phyloP scores from a whole-genome alignment of 2,113 vertebrate genomes.

The Catharus fuscescens region DNA sequence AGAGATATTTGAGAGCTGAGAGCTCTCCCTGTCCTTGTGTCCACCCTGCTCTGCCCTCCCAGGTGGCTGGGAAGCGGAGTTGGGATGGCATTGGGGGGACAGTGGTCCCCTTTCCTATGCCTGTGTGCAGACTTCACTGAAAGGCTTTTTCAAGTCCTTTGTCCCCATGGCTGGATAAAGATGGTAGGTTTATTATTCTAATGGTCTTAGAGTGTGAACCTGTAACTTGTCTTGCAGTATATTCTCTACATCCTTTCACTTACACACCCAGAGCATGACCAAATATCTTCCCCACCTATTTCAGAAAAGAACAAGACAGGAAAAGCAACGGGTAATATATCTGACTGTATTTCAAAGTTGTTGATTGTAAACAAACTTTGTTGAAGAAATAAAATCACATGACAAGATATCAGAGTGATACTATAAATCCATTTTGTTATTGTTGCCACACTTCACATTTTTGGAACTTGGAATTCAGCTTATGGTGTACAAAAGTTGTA shows the following conservation, averaged over 20 bases:
- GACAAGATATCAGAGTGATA: slow-evolving; percentile 65
- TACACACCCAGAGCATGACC: background rate
- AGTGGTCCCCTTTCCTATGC: background rate
- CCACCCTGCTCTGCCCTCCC: background rate
- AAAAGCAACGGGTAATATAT: slow-evolving; percentile 7
- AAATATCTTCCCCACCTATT: background rate
- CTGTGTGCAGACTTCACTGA: background rate
- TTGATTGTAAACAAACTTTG: slow-evolving; percentile 66
- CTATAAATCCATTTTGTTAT: slow-evolving; percentile 62
- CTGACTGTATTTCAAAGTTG: slow-evolving; percentile 71
- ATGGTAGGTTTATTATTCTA: background rate
- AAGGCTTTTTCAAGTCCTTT: background rate
- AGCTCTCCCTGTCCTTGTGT: fast-evolving
- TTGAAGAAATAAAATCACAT: slow-evolving; percentile 66
- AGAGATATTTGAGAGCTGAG: background rate
- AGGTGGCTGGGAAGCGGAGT: background rate
- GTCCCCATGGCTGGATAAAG: background rate
- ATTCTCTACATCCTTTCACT: background rate
- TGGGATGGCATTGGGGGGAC: fast-evolving
- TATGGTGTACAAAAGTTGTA: slow-evolving; percentile 64
- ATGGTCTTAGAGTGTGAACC: background rate
- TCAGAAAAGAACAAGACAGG: background rate
- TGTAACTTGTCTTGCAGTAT: background rate
- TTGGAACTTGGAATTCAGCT: slow-evolving; percentile 62
- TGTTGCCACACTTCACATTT: slow-evolving; percentile 63